Evolutionary conservation across 2,888 invertebrate species (phyloP), one percentile per base, ranked within the genome.

Genomic region (Sipha maydis): DNA sequence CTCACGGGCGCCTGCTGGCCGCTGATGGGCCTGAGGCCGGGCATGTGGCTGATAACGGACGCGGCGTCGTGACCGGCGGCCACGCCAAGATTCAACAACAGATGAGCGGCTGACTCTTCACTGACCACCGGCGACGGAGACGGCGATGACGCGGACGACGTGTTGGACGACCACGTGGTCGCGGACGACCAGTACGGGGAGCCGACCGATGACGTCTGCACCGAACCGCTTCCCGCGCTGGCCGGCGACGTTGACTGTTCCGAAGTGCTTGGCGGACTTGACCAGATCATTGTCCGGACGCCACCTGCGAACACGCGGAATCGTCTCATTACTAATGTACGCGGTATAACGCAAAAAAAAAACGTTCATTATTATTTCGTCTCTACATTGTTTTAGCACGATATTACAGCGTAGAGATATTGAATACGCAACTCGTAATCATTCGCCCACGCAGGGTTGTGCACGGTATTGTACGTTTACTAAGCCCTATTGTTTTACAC

Each of bases 281-380:
- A 94, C 95, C 95, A 95, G 89, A 95, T 93, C 95, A 95, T 95
- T 75, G 95, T 95, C 89, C 94, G 91, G 0, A 97, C 97, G 75
- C 97, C 96, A 86, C 97, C 86, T 88, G 73, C 17, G 4, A 61
- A 25, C 48, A 38, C 14, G 2, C 71, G 21, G 28, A 76, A 76
- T 38, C 75, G 75, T 17, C 31, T 1, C 0, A 25, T 75, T 38
- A 41, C 3, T 41, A 41, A 8, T 9, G 41, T 41, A 41, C 34
- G 34, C 34, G 8, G 9, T 9, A 9, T 7, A 41, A 5, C 8
- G 41, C 41, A 9, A 41, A 41, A 41, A 41, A 9, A 41, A 41
- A 41, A 41, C 41, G 3, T 41, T 9, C 41, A 41, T 41, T 41
- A 8, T 34, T 34, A 34, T 34, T 34, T 34, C 34, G 34, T 34